Conservation (phyloP, 2,797 vertebrate species). For the Brachyrhaphis roseni region DNA sequence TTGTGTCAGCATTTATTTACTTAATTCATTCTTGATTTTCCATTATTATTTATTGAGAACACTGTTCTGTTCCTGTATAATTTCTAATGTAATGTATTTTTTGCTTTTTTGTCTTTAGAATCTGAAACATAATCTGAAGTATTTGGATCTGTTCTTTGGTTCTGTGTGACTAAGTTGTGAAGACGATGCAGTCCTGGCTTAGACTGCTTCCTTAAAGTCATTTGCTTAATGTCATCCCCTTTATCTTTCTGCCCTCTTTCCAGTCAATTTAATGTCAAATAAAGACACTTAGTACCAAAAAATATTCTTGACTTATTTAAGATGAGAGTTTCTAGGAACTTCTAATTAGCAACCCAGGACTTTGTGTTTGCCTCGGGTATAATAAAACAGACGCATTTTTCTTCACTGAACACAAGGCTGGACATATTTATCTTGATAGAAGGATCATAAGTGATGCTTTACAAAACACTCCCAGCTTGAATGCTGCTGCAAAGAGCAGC, state of each 20-base stretch:
- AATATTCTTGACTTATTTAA: background rate
- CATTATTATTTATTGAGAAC: no score
- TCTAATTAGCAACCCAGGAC: background rate
- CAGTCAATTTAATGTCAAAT: background rate
- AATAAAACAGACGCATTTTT: background rate
- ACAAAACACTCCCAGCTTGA: background rate
- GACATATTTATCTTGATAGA: background rate
- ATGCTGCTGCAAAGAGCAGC: background rate
- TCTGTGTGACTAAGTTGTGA: background rate
- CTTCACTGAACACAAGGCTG: background rate
- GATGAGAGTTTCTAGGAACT: background rate
- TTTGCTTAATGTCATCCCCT: background rate
- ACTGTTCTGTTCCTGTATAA: background rate
- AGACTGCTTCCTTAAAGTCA: background rate
- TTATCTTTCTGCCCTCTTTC: background rate
- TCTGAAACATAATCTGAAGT: background rate
- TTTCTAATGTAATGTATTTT: background rate
- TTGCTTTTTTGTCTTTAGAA: background rate
- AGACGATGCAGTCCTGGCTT: background rate
- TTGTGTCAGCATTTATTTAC: no score
- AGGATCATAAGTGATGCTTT: background rate
- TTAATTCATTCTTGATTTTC: no score
- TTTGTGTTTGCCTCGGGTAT: background rate
- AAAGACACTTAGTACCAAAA: background rate
- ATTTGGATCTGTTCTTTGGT: background rate